Conservation (phyloP, 2,888 invertebrate species). For the Dermolepida albohirtum region DNA sequence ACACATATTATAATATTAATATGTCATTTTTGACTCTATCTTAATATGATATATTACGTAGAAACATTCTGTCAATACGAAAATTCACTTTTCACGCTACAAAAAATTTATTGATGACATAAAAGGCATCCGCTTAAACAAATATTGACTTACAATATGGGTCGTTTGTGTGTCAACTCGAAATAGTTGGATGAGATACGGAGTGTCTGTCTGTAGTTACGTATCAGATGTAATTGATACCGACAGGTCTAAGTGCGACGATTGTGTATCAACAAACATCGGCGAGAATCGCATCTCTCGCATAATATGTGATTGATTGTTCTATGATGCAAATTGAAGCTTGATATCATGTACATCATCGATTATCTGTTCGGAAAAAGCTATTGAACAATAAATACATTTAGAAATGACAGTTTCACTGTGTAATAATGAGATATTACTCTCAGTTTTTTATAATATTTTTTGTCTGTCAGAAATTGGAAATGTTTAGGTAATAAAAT, state of each 20-base stretch:
- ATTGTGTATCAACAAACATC: constrained; percentile 23
- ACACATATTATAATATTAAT: too few species aligned
- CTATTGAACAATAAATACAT: background rate
- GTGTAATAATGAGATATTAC: too few species aligned
- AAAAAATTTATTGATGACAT: background rate
- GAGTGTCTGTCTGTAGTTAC: constrained; percentile 22
- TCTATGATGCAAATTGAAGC: constrained; percentile 21
- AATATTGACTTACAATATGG: constrained; percentile 18
- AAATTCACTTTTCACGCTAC: background rate
- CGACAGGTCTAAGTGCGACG: constrained; percentile 31
- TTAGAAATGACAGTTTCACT: background rate
- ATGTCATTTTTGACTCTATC: background rate
- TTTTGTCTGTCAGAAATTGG: too few species aligned
- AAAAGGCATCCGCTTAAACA: constrained; percentile 16
- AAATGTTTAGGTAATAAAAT: too few species aligned
- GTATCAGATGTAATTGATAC: constrained; percentile 31
- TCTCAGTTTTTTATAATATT: too few species aligned
- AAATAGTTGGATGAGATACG: constrained; percentile 17
- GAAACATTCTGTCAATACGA: constrained; percentile 1
- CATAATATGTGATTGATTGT: constrained; percentile 28
- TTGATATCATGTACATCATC: constrained; percentile 22
- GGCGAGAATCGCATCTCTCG: constrained; percentile 10
- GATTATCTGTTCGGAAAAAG: constrained; percentile 7
- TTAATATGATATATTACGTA: background rate
- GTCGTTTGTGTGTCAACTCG: constrained; percentile 1